phyloP scores from a whole-genome alignment of 2,888 invertebrate genomes.

The Euzophera pinguis region DNA sequence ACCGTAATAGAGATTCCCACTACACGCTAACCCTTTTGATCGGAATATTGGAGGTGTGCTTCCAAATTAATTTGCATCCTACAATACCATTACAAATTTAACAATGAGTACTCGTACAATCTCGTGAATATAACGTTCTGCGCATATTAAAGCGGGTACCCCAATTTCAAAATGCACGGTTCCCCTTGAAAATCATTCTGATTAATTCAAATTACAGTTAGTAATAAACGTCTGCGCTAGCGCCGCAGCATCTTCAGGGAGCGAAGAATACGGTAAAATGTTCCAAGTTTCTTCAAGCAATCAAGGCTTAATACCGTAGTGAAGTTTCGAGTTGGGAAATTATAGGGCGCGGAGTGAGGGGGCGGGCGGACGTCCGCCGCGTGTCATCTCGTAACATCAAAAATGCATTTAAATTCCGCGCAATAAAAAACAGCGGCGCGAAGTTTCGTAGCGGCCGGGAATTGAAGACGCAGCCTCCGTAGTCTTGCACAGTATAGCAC shows the following conservation, averaged over 20 bases:
- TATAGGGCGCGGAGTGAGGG: conserved; percentile 66
- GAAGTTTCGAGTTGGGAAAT: conserved; percentile 79
- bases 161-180: conserved; percentile 6
- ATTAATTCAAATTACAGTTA: conserved; percentile 71
- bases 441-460: conserved; percentile 73
- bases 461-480: conserved; percentile 57
- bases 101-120: conserved; percentile 9
- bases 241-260: conserved; percentile 72
- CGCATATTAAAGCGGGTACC: conserved; percentile 9
- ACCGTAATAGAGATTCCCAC: conserved; percentile 68
- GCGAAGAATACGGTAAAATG: conserved; percentile 78
- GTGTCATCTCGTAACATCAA: conserved; percentile 81
- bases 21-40: conserved; percentile 72
- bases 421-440: conserved; percentile 78
- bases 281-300: conserved; percentile 79
- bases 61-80: conserved; percentile 51
- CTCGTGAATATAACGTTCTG: conserved; percentile 6
- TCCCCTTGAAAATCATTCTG: conserved; percentile 45
- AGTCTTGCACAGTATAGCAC: conserved; percentile 25
- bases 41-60: conserved; percentile 53
- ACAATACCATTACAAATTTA: conserved; percentile 29
- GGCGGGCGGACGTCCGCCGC: conserved; percentile 72
- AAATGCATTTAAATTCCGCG: conserved; percentile 81
- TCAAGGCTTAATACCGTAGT: conserved; percentile 79
- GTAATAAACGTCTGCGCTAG: conserved; percentile 72